phyloP scores from a whole-genome alignment of 1,140 invertebrate species.

The Meloidogyne exigua region DNA sequence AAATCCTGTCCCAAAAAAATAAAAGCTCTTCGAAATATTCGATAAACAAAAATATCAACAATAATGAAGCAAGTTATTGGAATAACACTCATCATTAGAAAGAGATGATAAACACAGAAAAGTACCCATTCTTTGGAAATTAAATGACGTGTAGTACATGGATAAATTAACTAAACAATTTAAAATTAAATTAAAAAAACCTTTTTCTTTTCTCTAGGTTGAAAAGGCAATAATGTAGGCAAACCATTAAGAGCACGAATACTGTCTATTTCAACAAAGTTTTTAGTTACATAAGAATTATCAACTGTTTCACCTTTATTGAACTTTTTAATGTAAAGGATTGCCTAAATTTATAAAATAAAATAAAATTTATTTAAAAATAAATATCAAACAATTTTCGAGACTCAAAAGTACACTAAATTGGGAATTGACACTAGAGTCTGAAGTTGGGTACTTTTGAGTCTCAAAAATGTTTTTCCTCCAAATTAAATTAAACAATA shows the following conservation, averaged over 20 bases:
- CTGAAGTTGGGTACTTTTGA: no score
- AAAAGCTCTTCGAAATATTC: constrained; percentile 27
- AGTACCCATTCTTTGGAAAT: constrained; percentile 32
- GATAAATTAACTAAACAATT: constrained; percentile 31
- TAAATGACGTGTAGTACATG: neutral
- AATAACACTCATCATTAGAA: constrained; percentile 27
- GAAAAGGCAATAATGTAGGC: constrained; percentile 33
- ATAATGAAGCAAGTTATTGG: constrained; percentile 33
- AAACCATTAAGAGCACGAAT: constrained; percentile 16
- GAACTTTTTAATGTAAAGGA: constrained; percentile 38
- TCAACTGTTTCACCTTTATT: constrained; percentile 25
- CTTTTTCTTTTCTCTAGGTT: constrained; percentile 30
- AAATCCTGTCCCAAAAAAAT: constrained; percentile 40
- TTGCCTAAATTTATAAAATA: constrained; percentile 25
- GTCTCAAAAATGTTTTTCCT: no score
- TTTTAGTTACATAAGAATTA: constrained; percentile 35
- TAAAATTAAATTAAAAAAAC: neutral
- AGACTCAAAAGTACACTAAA: neutral
- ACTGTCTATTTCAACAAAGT: constrained; percentile 36
- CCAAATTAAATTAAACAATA: no score
- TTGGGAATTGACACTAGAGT: no score
- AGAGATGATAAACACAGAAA: constrained; percentile 7
- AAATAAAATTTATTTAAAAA: neutral
- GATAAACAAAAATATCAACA: constrained; percentile 35
- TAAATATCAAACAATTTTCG: neutral